A percentile compares a stretch with the other conserved stretches of the same genome.
These are phyloP conservation scores for Rattus rattus DNA, from an alignment of 2,113 vertebrate species.

Conservation along the genomic window DNA sequence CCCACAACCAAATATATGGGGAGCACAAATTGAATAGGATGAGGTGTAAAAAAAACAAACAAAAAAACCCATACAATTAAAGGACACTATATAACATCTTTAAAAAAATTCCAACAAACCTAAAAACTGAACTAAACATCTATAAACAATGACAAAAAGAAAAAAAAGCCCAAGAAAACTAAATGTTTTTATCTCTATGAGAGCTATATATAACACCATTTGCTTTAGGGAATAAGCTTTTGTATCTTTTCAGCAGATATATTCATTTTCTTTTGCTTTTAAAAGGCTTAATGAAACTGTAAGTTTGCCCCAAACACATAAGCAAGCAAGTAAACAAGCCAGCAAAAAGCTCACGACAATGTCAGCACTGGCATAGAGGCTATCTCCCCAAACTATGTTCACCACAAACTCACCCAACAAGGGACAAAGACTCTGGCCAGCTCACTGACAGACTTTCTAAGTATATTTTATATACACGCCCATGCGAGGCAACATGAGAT, in stretches of 20 bases:
- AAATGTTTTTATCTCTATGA: not conserved
- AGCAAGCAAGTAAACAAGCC: not conserved
- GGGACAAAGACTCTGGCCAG: slow-evolving; percentile 48
- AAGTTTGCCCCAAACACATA: not conserved
- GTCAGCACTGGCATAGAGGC: slow-evolving; percentile 63
- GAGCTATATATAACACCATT: not conserved
- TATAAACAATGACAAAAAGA: not conserved
- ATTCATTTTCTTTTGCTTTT: not conserved
- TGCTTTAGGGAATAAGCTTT: not conserved
- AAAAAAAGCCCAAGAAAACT: not conserved
- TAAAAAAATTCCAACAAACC: not conserved
- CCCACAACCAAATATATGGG: not conserved
- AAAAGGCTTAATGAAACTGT: not conserved
- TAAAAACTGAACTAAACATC: not conserved
- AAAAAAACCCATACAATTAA: not conserved
- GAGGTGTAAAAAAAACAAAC: not conserved
- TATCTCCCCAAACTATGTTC: slow-evolving; percentile 26
- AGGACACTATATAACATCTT: not conserved
- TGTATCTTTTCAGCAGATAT: not conserved
- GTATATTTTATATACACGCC: not conserved
- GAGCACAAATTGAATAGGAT: not conserved
- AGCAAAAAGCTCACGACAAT: not conserved
- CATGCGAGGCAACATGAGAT: not conserved
- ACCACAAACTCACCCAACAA: too few species aligned
- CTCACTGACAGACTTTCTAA: slow-evolving; percentile 66